Evolutionary conservation across 1,140 invertebrate genomes (phyloP).

Genomic region (Vollenhovia emeryi): DNA sequence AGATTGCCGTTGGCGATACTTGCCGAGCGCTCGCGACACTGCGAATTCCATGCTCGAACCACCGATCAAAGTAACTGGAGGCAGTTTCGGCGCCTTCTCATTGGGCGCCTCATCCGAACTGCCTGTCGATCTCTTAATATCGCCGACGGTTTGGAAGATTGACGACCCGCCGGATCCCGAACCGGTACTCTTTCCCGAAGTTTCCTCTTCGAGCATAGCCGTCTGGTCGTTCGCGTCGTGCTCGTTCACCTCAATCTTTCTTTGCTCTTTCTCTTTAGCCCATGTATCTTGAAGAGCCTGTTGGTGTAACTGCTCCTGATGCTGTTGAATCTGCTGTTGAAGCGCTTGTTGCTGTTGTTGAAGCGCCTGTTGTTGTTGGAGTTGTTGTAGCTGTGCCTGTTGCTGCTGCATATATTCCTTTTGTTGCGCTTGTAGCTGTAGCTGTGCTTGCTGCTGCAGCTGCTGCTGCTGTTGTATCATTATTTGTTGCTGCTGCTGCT

Average conservation of each 20-base stretch:
- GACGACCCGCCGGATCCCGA: conserved; percentile 87
- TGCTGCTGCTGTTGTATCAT: conserved; percentile 79
- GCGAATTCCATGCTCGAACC: conserved; percentile 93
- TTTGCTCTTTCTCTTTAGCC: conserved; percentile 76
- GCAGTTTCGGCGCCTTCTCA: conserved; percentile 86
- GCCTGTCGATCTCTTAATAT: conserved; percentile 87
- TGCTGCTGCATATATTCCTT: conserved; percentile 78
- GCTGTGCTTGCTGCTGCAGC: conserved; percentile 73
- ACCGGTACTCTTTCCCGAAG: conserved; percentile 86
- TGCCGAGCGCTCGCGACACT: conserved; percentile 92
- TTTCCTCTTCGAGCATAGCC: conserved; percentile 87
- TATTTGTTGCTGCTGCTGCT: conserved; percentile 78
- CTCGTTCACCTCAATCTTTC: conserved; percentile 75
- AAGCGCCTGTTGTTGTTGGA: conserved; percentile 75
- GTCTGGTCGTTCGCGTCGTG: conserved; percentile 86
- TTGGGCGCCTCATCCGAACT: conserved; percentile 84
- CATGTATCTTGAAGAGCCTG: conserved; percentile 79
- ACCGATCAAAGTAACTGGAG: conserved; percentile 85
- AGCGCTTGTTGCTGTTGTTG: conserved; percentile 80
- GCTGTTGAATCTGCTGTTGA: conserved; percentile 82
- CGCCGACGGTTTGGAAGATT: conserved; percentile 91
- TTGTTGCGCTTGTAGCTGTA: conserved; percentile 74
- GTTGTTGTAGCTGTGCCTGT: conserved; percentile 74
- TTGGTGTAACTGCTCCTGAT: conserved; percentile 78
- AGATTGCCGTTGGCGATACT: conserved; percentile 92